A percentile compares a stretch with the other conserved stretches of the same genome.
Conservation (phyloP, 1,140 invertebrate genomes). For the Zaprionus tsacasi region DNA sequence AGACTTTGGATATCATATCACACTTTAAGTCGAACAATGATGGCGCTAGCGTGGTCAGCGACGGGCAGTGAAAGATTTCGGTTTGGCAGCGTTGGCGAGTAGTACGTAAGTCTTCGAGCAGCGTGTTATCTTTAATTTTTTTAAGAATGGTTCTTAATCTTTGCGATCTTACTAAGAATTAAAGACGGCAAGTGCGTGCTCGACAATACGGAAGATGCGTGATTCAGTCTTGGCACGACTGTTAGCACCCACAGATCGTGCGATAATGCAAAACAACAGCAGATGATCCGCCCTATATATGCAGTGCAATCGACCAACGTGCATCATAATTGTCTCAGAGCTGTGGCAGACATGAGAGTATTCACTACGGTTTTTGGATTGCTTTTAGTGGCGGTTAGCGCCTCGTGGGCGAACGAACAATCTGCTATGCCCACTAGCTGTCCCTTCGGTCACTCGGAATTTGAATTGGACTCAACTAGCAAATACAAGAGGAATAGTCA, state of each 20-base stretch:
- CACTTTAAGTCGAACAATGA: not conserved
- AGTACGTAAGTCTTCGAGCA: conserved; percentile 6
- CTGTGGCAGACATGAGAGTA: conserved; percentile 33
- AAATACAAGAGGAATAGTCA: conserved; percentile 35
- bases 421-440: conserved; percentile 25
- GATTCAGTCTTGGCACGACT: conserved; percentile 50
- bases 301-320: not conserved
- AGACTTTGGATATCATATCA: not conserved
- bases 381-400: conserved; percentile 14
- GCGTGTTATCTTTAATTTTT: conserved; percentile 5
- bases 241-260: conserved; percentile 46
- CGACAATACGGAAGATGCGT: conserved; percentile 35
- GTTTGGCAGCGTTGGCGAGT: not conserved
- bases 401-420: not conserved
- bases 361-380: conserved; percentile 13
- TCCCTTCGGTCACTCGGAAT: conserved; percentile 33
- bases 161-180: conserved; percentile 63
- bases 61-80: conserved; percentile 13
- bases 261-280: conserved; percentile 24
- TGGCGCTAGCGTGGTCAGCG: not conserved
- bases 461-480: conserved; percentile 12
- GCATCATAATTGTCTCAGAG: conserved; percentile 39
- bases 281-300: conserved; percentile 50
- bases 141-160: conserved; percentile 46
- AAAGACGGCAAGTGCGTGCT: conserved; percentile 27